Conservation (phyloP, 2,797 vertebrate species). For the Danio choprae region DNA sequence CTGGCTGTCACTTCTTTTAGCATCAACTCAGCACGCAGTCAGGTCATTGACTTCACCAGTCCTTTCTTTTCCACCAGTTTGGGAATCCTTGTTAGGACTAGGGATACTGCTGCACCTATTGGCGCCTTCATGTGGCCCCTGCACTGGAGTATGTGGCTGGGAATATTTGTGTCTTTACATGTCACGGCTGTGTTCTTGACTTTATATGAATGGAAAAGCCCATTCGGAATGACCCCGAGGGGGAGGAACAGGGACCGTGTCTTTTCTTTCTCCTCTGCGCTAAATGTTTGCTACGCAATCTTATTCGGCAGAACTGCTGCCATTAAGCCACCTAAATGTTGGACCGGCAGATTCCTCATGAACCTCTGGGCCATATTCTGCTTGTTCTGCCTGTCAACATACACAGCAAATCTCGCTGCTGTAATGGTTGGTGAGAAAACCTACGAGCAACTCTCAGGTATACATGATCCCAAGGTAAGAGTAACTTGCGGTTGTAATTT, state of each 20-base stretch:
- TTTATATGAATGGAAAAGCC: conserved; percentile 97
- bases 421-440: conserved; percentile 99
- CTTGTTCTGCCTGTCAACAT: conserved; percentile 96
- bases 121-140: conserved; percentile 99
- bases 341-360: conserved; percentile 98
- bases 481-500: not conserved
- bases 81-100: conserved; percentile 94
- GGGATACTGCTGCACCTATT: conserved; percentile 94
- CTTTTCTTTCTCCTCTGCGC: conserved; percentile 96
- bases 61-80: conserved; percentile 98
- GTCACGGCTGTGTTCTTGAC: conserved; percentile 96
- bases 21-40: conserved; percentile 96
- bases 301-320: conserved; percentile 95
- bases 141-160: conserved; percentile 99
- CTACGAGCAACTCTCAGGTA: conserved; percentile 96
- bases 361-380: conserved; percentile 99
- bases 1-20: conserved; percentile 97
- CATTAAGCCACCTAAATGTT: conserved; percentile 97
- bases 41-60: conserved; percentile 97
- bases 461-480: conserved; percentile 97
- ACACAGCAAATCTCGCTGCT: conserved; percentile 96
- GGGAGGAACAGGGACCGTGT: conserved; percentile 92
- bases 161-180: conserved; percentile 96
- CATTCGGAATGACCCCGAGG: conserved; percentile 95
- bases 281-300: conserved; percentile 96